Percentiles rank a stretch among this genome's conserved stretches.
These are phyloP conservation scores for Crambe crambe DNA, from an alignment of 37 sponge, comb jelly and placozoan species.

Conservation along the genomic window DNA sequence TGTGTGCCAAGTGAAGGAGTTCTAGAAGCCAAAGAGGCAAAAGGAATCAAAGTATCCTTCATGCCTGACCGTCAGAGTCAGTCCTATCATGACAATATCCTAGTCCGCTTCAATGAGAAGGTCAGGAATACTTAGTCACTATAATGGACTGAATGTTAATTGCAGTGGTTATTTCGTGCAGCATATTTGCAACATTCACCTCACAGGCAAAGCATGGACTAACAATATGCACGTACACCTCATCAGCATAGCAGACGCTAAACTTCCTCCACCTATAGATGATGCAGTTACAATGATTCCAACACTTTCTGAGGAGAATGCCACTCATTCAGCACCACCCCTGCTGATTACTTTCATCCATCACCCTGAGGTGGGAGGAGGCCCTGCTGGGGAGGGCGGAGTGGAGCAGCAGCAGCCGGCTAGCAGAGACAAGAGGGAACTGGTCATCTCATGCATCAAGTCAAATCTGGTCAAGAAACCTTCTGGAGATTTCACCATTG, in stretches of 20 bases:
- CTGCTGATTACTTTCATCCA: conserved; percentile 1
- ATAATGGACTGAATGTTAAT: neutral
- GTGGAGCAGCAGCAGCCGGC: neutral
- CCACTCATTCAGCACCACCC: neutral
- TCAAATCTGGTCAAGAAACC: conserved; percentile 25
- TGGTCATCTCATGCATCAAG: conserved; percentile 55
- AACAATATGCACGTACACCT: conserved; percentile 27
- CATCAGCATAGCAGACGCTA: neutral
- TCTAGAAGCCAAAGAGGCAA: conserved; percentile 8
- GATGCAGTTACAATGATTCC: neutral
- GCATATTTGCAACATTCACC: neutral
- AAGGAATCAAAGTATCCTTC: conserved; percentile 56
- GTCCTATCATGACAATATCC: conserved; percentile 38
- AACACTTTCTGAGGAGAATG: neutral
- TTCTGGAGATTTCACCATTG: conserved; percentile 72
- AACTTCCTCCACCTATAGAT: neutral
- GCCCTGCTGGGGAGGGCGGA: no score
- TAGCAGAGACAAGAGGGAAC: neutral
- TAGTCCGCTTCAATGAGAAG: conserved; percentile 39
- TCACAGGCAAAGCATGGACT: conserved; percentile 32
- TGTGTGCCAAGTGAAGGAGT: conserved; percentile 40
- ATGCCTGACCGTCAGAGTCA: conserved; percentile 65
- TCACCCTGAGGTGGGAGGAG: neutral
- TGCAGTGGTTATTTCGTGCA: neutral
- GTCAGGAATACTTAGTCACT: neutral